Conservation (phyloP, 1,140 invertebrate genomes). For the Amyelois transitella region DNA sequence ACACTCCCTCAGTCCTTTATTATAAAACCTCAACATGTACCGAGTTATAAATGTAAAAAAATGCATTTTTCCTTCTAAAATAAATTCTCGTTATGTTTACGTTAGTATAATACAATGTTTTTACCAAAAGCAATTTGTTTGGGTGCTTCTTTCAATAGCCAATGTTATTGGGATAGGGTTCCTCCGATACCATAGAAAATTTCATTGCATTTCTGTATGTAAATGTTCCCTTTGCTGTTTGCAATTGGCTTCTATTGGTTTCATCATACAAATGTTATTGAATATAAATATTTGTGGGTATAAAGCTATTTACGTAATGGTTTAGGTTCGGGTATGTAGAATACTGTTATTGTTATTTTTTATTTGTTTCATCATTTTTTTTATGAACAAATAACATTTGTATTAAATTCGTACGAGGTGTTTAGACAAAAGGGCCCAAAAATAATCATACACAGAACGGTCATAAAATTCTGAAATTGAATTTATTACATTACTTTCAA, state of each 20-base stretch:
- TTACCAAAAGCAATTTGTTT: slow-evolving; percentile 7
- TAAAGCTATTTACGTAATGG: neutral
- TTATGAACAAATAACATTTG: too few relatives aligned
- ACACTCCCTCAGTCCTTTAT: too few relatives aligned
- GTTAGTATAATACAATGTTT: neutral
- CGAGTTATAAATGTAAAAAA: neutral
- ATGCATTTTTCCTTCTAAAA: neutral
- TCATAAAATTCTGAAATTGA: too few relatives aligned
- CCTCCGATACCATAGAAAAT: slow-evolving; percentile 22
- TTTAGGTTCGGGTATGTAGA: slow-evolving; percentile 8
- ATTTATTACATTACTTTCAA: too few relatives aligned
- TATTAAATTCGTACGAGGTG: too few relatives aligned
- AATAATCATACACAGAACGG: too few relatives aligned
- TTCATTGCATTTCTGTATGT: slow-evolving; percentile 31
- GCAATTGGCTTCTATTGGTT: slow-evolving; percentile 37
- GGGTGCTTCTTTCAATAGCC: slow-evolving; percentile 2
- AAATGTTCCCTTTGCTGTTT: slow-evolving; percentile 22
- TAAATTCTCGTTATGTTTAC: neutral
- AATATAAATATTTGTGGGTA: slow-evolving; percentile 9
- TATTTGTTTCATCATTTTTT: too few relatives aligned
- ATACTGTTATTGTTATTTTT: neutral
- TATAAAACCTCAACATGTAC: too few relatives aligned
- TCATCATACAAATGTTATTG: slow-evolving; percentile 31
- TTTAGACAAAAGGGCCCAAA: too few relatives aligned
- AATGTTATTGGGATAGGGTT: slow-evolving; percentile 9